Conservation (phyloP, 2,113 vertebrate species). For the Myxocyprinus asiaticus region DNA sequence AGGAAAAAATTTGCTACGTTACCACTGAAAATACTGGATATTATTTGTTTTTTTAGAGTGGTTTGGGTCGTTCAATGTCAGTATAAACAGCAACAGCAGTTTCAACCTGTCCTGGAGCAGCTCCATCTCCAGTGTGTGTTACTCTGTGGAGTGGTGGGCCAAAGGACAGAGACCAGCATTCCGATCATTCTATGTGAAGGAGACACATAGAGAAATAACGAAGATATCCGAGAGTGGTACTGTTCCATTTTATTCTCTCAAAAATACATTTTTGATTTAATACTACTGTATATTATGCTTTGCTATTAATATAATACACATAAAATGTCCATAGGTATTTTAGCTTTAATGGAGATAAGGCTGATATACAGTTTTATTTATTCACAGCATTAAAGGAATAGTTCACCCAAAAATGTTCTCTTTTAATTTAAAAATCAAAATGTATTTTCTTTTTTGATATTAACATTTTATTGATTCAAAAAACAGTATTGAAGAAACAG, state of each 20-base stretch:
- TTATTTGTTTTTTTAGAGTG: slow-evolving; percentile 43
- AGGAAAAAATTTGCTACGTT: too few species aligned
- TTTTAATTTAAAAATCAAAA: too few species aligned
- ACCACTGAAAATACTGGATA: slow-evolving; percentile 20
- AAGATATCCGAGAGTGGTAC: slow-evolving; percentile 32
- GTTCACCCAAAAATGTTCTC: not conserved
- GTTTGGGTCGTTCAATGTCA: slow-evolving; percentile 55
- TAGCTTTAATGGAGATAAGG: too few species aligned
- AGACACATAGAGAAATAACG: slow-evolving; percentile 18
- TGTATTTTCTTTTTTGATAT: not conserved
- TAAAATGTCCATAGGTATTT: too few species aligned
- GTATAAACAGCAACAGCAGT: slow-evolving; percentile 48
- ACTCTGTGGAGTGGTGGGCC: slow-evolving; percentile 67
- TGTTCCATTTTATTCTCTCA: not conserved
- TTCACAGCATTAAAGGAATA: not conserved
- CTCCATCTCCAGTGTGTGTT: slow-evolving; percentile 62
- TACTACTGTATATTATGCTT: not conserved
- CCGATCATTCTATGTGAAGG: slow-evolving; percentile 51
- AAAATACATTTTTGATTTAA: too few species aligned
- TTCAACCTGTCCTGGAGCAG: slow-evolving; percentile 62
- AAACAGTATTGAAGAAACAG: too few species aligned
- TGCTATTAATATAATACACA: not conserved
- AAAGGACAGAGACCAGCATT: not conserved
- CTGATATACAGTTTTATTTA: not conserved
- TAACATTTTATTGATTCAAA: not conserved